Conservation (phyloP, 2,797 vertebrate species). For the Muscicapa comitata region DNA sequence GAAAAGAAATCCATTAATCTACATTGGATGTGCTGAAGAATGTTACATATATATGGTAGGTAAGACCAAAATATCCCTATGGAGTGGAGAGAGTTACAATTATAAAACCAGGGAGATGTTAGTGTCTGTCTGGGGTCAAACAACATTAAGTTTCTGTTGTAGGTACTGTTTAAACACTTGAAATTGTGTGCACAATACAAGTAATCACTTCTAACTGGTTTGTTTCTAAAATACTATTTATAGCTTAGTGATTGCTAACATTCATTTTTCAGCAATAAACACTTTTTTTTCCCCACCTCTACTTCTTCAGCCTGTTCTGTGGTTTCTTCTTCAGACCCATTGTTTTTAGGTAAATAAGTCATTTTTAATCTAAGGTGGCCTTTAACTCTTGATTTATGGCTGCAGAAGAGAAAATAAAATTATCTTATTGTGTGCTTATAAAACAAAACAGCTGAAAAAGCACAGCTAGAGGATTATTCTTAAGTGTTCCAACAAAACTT, state of each 20-base stretch:
- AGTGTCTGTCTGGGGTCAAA: not conserved
- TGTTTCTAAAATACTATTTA: not conserved
- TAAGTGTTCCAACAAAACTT: not conserved
- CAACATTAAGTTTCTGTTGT: not conserved
- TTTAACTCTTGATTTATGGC: conserved; percentile 95
- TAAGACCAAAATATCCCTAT: not conserved
- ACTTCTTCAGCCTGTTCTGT: conserved; percentile 85
- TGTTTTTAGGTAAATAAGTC: conserved; percentile 91
- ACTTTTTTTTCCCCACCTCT: conserved; percentile 77
- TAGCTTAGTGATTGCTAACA: not conserved
- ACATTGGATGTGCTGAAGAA: not conserved
- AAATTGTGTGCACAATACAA: not conserved
- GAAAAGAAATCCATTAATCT: not conserved
- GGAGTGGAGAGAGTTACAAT: not conserved
- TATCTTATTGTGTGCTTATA: not conserved
- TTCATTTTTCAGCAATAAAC: not conserved
- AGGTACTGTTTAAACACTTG: not conserved
- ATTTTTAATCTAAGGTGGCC: conserved; percentile 96
- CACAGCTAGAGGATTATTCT: not conserved
- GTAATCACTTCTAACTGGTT: not conserved
- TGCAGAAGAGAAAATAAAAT: conserved; percentile 64
- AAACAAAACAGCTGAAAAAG: not conserved
- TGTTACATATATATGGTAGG: not conserved
- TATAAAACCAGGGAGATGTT: not conserved
- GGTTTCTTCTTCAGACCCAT: conserved; percentile 84